Conservation (phyloP, 1,140 invertebrate genomes). For the Leucophenga varia region DNA sequence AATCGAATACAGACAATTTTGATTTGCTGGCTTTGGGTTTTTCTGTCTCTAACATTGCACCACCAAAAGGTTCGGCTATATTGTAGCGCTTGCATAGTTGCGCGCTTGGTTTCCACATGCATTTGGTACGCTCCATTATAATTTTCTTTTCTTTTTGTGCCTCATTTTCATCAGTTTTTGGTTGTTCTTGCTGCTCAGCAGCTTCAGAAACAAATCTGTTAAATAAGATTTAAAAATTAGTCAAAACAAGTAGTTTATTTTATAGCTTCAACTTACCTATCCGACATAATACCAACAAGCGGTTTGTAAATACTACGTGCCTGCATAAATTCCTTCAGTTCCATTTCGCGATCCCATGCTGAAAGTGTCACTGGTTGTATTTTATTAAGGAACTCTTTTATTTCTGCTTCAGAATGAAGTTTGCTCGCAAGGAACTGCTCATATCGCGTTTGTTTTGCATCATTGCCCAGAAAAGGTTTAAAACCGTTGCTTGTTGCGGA, state of each 20-base stretch:
- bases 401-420: conserved; percentile 57
- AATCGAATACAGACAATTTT: too few species aligned
- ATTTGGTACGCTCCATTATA: conserved; percentile 58
- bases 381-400: conserved; percentile 47
- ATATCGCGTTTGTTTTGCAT: conserved; percentile 76
- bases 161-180: conserved; percentile 17
- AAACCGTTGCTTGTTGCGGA: conserved; percentile 39
- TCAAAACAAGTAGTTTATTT: background rate
- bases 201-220: conserved; percentile 32
- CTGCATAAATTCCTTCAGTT: conserved; percentile 76
- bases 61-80: conserved; percentile 81
- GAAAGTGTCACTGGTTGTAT: conserved; percentile 60
- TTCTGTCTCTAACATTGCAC: conserved; percentile 48
- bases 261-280: conserved; percentile 55
- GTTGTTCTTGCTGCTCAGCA: too few species aligned
- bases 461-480: conserved; percentile 70
- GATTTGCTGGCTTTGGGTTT: conserved; percentile 62
- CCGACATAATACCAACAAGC: conserved; percentile 69
- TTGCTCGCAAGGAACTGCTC: conserved; percentile 69
- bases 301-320: conserved; percentile 73
- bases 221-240: conserved; percentile 5
- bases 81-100: conserved; percentile 93
- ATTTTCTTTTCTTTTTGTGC: conserved; percentile 23
- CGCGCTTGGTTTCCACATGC: conserved; percentile 82
- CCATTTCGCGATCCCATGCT: conserved; percentile 73